These are phyloP conservation scores for Centroberyx gerrardi DNA, from an alignment of 2,797 vertebrate genomes.

Conservation along the genomic window DNA sequence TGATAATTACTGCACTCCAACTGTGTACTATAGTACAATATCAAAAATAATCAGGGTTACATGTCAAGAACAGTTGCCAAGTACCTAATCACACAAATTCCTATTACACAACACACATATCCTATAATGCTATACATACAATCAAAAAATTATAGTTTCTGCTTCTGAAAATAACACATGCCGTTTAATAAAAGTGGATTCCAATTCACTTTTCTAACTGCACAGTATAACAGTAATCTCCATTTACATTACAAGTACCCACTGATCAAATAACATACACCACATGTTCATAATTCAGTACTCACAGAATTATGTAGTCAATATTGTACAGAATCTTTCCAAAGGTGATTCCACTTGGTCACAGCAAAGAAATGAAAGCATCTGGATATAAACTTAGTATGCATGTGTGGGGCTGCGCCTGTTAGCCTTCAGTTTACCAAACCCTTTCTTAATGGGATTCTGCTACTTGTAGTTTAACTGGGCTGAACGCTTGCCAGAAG, in stretches of 20 bases:
- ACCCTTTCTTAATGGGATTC: neutral
- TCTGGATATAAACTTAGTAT: neutral
- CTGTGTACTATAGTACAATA: neutral
- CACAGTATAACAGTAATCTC: neutral
- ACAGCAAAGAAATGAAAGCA: slow-evolving; percentile 62
- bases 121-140: neutral
- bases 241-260: slow-evolving; percentile 15
- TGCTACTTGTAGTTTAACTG: neutral
- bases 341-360: slow-evolving; percentile 67
- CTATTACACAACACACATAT: neutral
- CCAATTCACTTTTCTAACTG: neutral
- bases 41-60: neutral
- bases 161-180: slow-evolving; percentile 12
- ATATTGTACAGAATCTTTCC: slow-evolving; percentile 64
- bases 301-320: slow-evolving; percentile 72
- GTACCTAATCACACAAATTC: neutral
- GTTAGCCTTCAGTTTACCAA: neutral
- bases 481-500: neutral
- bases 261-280: slow-evolving; percentile 17
- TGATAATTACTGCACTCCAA: no score
- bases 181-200: neutral
- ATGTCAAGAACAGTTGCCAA: neutral
- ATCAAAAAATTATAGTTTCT: neutral
- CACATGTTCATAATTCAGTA: slow-evolving; percentile 52
- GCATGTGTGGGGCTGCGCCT: neutral